A percentile compares a stretch with the other conserved stretches of the same genome.
Conservation (phyloP, 2,888 invertebrate species). For the Herminia tarsipennalis region DNA sequence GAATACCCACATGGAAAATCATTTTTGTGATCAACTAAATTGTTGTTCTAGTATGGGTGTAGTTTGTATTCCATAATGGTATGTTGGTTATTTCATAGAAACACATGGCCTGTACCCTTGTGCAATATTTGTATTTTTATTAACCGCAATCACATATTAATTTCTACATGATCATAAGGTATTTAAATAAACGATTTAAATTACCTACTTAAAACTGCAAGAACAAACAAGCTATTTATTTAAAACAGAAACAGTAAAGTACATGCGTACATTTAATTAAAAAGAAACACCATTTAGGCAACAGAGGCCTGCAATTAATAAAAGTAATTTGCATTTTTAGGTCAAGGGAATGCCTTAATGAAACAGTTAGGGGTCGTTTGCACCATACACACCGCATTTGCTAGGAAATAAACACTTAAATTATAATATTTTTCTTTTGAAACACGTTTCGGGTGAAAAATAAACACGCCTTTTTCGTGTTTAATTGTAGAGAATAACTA, state of each 20-base stretch:
- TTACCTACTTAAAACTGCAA: too few relatives aligned
- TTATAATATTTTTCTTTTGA: conserved; percentile 18
- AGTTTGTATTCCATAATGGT: too few relatives aligned
- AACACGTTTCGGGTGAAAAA: conserved; percentile 10
- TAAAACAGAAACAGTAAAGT: conserved; percentile 10
- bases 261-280: conserved; percentile 38
- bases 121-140: too few relatives aligned
- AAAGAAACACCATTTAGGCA: conserved; percentile 39
- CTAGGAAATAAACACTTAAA: conserved; percentile 22
- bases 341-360: conserved; percentile 43
- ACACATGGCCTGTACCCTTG: too few relatives aligned
- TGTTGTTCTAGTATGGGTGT: too few relatives aligned
- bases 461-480: conserved; percentile 17
- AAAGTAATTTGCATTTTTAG: conserved; percentile 49
- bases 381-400: conserved; percentile 21
- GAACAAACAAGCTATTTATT: not conserved
- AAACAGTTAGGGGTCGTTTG: conserved; percentile 36
- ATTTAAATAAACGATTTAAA: too few relatives aligned
- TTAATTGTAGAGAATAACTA: not conserved
- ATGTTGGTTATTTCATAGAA: too few relatives aligned
- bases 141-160: too few relatives aligned
- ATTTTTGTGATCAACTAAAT: too few relatives aligned
- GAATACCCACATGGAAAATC: too few relatives aligned
- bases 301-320: conserved; percentile 45
- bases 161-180: too few relatives aligned